A percentile compares a stretch with the other conserved stretches of the same genome.
Evolutionary conservation across 1,140 invertebrate genomes (phyloP).

Genomic region (Zaprionus ornatus): DNA sequence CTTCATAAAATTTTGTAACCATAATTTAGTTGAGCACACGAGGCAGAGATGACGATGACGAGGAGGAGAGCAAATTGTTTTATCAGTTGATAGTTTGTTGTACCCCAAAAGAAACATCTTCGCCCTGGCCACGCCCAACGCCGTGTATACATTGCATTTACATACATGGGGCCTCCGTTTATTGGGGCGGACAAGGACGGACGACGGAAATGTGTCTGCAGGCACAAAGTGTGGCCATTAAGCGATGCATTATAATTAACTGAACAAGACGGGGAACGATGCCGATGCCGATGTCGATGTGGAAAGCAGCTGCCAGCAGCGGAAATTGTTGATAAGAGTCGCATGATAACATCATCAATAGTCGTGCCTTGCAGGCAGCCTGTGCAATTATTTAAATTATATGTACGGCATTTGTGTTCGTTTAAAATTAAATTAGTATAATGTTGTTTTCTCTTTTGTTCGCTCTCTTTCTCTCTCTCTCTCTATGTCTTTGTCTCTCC

Average conservation of each 20-base stretch:
- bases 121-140: background rate
- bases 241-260: constrained; percentile 74
- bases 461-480: background rate
- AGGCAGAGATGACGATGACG: constrained; percentile 24
- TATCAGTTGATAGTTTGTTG: constrained; percentile 62
- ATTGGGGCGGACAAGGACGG: constrained; percentile 27
- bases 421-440: constrained; percentile 80
- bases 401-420: constrained; percentile 68
- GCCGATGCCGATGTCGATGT: background rate
- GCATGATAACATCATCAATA: constrained; percentile 77
- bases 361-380: constrained; percentile 44
- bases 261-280: constrained; percentile 46
- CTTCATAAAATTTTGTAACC: constrained; percentile 82
- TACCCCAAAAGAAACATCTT: background rate
- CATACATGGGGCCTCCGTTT: constrained; percentile 36
- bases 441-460: constrained; percentile 47
- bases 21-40: constrained; percentile 58
- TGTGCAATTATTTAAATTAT: constrained; percentile 77
- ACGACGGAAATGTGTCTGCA: constrained; percentile 30
- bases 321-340: constrained; percentile 76
- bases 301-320: constrained; percentile 58
- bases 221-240: constrained; percentile 70
- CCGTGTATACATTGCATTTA: constrained; percentile 22
- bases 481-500: background rate
- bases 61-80: constrained; percentile 66